Evolutionary conservation across 2,888 invertebrate genomes (phyloP).

Genomic region (Ischnura elegans): DNA sequence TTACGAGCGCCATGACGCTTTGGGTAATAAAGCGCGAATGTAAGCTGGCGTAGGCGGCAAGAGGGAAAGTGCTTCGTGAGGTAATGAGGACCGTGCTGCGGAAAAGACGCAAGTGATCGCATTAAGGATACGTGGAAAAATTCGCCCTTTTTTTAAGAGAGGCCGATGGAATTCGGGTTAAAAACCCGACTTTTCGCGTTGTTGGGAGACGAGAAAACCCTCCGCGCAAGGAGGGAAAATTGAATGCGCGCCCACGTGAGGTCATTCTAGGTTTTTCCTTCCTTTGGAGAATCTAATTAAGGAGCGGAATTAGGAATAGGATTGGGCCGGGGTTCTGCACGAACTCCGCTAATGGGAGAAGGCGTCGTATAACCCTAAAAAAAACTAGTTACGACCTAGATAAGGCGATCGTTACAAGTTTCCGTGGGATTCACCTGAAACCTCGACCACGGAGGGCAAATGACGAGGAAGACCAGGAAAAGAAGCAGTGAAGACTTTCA

Average conservation of each 20-base stretch:
- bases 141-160: too few relatives aligned
- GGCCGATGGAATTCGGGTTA: too few relatives aligned
- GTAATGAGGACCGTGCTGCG: neutral
- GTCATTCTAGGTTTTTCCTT: neutral
- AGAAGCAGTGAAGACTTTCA: neutral
- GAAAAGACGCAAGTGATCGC: neutral
- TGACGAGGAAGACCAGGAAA: neutral
- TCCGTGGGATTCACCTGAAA: neutral
- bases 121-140: neutral
- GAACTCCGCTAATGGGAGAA: neutral
- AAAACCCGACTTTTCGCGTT: neutral
- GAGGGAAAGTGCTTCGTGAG: neutral
- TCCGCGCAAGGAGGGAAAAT: neutral
- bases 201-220: neutral
- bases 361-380: neutral
- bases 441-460: neutral
- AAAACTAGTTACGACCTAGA: neutral
- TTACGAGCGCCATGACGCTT: neutral
- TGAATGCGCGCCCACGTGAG: neutral
- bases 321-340: neutral
- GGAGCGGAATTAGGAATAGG: neutral
- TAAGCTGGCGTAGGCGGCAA: neutral
- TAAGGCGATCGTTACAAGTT: neutral
- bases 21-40: neutral
- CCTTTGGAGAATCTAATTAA: slow-evolving; percentile 9